These are phyloP conservation scores for Danionella cerebrum DNA, from an alignment of 2,113 vertebrate genomes.

Conservation along the genomic window DNA sequence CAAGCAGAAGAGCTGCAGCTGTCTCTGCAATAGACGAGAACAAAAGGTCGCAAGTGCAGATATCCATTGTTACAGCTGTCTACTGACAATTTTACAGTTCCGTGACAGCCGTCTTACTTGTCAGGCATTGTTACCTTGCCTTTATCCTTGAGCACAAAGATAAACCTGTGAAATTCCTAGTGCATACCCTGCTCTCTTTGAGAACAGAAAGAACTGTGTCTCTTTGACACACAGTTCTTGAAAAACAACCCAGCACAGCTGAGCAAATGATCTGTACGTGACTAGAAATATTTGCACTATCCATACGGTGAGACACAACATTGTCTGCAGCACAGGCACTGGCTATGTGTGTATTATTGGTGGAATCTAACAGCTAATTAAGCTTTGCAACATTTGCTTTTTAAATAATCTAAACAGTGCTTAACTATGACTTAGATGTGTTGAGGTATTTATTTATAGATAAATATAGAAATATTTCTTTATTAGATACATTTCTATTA, in stretches of 20 bases:
- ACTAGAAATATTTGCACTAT: neutral
- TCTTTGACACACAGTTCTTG: neutral
- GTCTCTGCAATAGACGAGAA: neutral
- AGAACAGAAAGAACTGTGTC: constrained; percentile 36
- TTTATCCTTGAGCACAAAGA: constrained; percentile 46
- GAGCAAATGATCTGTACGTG: neutral
- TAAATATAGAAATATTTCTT: too few relatives aligned
- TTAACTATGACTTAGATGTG: too few relatives aligned
- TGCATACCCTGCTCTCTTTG: constrained; percentile 17
- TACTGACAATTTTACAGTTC: constrained; percentile 1
- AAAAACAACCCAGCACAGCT: neutral
- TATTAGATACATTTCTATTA: too few relatives aligned
- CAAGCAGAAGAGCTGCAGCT: neutral
- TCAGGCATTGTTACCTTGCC: constrained; percentile 37
- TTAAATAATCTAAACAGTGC: too few relatives aligned
- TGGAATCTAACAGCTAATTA: neutral
- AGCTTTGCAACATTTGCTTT: neutral
- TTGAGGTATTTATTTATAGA: too few relatives aligned
- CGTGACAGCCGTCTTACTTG: constrained; percentile 17
- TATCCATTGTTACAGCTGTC: constrained; percentile 6
- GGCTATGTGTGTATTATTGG: neutral
- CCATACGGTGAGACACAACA: neutral
- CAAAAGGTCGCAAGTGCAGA: constrained; percentile 15
- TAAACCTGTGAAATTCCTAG: constrained; percentile 42
- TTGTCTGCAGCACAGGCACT: neutral